Conservation (phyloP, 2,797 vertebrate species). For the Cryptoprocta ferox region DNA sequence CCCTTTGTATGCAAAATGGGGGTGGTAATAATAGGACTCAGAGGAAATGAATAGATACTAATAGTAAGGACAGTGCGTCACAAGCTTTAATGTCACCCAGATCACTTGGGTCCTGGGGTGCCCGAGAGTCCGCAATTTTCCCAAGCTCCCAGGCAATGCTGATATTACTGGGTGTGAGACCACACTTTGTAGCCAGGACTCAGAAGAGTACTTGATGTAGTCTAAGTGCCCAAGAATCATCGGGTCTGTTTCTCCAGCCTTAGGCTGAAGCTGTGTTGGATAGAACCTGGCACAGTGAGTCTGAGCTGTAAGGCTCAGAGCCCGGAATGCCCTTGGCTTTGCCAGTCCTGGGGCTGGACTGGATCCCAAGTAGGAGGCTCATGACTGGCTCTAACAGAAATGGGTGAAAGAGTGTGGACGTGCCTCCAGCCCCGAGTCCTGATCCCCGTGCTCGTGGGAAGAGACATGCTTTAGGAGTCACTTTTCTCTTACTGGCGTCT, state of each 20-base stretch:
- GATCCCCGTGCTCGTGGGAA: neutral
- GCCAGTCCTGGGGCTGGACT: too few relatives aligned
- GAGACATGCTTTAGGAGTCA: neutral
- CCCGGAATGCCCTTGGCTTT: neutral
- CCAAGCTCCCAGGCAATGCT: neutral
- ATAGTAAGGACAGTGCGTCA: neutral
- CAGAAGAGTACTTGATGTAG: neutral
- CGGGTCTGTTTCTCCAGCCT: neutral
- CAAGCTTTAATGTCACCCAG: neutral
- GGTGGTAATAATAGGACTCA: neutral
- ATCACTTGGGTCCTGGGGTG: neutral
- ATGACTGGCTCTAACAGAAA: neutral
- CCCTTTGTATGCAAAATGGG: neutral
- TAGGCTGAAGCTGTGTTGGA: neutral
- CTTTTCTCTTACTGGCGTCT: neutral
- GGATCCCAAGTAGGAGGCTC: neutral
- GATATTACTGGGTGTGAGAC: neutral
- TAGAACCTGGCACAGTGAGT: neutral
- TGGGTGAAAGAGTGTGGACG: neutral
- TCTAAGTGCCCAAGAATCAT: too few relatives aligned
- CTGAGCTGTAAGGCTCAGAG: neutral
- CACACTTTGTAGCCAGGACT: neutral
- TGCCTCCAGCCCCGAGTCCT: neutral
- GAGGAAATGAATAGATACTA: neutral
- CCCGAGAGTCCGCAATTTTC: neutral